Conservation (phyloP, 2,888 invertebrate species). For the Drosophila macrothrix region DNA sequence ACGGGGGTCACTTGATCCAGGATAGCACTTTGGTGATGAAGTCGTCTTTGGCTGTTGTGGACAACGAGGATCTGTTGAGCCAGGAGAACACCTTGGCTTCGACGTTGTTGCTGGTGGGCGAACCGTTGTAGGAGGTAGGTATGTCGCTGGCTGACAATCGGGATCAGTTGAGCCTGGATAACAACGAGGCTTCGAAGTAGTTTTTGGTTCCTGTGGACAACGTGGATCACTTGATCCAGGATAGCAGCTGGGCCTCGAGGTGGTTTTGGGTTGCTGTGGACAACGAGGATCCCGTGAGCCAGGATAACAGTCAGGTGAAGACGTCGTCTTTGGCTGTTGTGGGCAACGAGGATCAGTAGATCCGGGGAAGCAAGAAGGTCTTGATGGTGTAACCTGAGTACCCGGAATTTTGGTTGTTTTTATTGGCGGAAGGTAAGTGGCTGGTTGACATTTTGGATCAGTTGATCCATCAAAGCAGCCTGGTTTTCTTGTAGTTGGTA, state of each 20-base stretch:
- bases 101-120: conserved; percentile 4
- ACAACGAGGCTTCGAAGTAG: conserved; percentile 26
- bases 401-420: conserved; percentile 32
- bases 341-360: conserved; percentile 38
- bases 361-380: conserved; percentile 29
- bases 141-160: conserved; percentile 20
- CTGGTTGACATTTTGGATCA: conserved; percentile 71
- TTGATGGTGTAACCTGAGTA: conserved; percentile 30
- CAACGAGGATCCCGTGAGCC: conserved; percentile 79
- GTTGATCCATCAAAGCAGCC: conserved; percentile 83
- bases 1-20: conserved; percentile 39
- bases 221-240: conserved; percentile 81
- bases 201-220: conserved; percentile 21
- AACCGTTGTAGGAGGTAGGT: neutral
- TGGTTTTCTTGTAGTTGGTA: conserved; percentile 47
- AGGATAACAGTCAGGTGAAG: conserved; percentile 61
- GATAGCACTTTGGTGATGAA: conserved; percentile 23
- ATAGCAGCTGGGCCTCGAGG: conserved; percentile 15
- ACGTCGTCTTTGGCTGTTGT: conserved; percentile 29
- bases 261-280: too few relatives aligned
- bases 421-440: conserved; percentile 53
- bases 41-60: conserved; percentile 17
- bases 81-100: conserved; percentile 32
- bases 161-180: conserved; percentile 38
- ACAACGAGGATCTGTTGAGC: conserved; percentile 35